Base-by-base conservation (phyloP, 2,797 vertebrate species). In the Sorex maritimensis region DNA sequence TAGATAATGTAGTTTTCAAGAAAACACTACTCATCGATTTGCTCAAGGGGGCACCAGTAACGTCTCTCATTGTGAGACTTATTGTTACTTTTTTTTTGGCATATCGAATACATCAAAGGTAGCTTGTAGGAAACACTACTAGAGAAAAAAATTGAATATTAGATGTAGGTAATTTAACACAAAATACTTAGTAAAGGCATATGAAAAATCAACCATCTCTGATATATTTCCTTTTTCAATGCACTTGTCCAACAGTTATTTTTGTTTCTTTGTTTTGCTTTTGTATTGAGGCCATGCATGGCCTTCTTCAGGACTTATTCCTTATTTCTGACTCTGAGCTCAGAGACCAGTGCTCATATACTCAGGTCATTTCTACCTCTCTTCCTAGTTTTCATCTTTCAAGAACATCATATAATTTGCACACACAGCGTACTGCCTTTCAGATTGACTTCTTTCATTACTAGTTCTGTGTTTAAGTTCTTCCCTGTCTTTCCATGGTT, bases 301-400 rank as follows among this genome's bases (percentile, higher is more conserved):
- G 46, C 6, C 10, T 11, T 52, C 2, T 11, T 52, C 10, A 52
- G 49, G 49, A 7, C 13, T 52, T 52, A 52, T 14, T 8, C 49
- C 24, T 6, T 81, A 15, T 49, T 75, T 49, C 80, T 86, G 6
- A 12, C 24, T 41, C n/a, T 26, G 34, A 0, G 2, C 58, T 38
- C 8, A 15, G 24, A 15, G 3, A 8, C n/a, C 75, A 7, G 38
- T 14, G 69, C n/a, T 11, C 13, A 30, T 11, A 13, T 12, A 41
- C 49, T 74, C n/a, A 69, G 13, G 49, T 52, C 49, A 52, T 52
- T 28, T 85, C 34, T 30, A 63, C 17, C 19, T 44, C 21, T 41
- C 67, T 81, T 71, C 11, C 44, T 38, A 30, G 38, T 63, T 89
- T 81, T 52, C 24, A 24, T 41, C 81, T 86, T 78, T 81, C 65